phyloP scores from a whole-genome alignment of 2,888 invertebrate species.

The Choreutis nemorana region DNA sequence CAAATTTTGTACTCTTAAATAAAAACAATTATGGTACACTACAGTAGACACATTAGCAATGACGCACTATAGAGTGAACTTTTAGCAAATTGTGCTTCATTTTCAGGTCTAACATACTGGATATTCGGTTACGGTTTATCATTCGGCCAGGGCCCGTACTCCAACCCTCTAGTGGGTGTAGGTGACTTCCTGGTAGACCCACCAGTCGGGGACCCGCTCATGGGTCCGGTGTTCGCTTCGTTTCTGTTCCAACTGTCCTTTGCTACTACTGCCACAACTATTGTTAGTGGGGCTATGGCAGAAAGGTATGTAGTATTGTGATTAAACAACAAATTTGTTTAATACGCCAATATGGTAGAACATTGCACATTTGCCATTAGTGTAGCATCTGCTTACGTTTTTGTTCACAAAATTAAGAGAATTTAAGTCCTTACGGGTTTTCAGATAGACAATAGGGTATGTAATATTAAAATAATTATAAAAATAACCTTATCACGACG shows the following conservation, averaged over 20 bases:
- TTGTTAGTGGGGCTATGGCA: slow-evolving; percentile 94
- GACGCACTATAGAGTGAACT: too few relatives aligned
- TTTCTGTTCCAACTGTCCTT: slow-evolving; percentile 92
- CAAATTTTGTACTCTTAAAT: not conserved
- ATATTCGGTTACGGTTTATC: slow-evolving; percentile 93
- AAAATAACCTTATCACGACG: too few relatives aligned
- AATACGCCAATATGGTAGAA: not conserved
- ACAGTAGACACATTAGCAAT: too few relatives aligned
- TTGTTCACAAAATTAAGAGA: not conserved
- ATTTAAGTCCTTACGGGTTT: too few relatives aligned
- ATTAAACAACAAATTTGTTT: not conserved
- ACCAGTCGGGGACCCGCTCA: slow-evolving; percentile 72
- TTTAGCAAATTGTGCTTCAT: too few relatives aligned
- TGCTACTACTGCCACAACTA: slow-evolving; percentile 90
- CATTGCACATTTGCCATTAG: not conserved
- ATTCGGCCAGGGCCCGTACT: slow-evolving; percentile 77
- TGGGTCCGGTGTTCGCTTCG: slow-evolving; percentile 87
- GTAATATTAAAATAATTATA: too few relatives aligned
- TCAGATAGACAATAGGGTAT: too few relatives aligned
- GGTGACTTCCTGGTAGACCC: slow-evolving; percentile 88
- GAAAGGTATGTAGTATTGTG: slow-evolving; percentile 77
- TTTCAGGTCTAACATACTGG: slow-evolving; percentile 86
- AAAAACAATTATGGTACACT: not conserved
- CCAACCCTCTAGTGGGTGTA: slow-evolving; percentile 83
- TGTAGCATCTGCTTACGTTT: not conserved